Conservation (phyloP, 2,888 invertebrate genomes). For the Thera obeliscata region DNA sequence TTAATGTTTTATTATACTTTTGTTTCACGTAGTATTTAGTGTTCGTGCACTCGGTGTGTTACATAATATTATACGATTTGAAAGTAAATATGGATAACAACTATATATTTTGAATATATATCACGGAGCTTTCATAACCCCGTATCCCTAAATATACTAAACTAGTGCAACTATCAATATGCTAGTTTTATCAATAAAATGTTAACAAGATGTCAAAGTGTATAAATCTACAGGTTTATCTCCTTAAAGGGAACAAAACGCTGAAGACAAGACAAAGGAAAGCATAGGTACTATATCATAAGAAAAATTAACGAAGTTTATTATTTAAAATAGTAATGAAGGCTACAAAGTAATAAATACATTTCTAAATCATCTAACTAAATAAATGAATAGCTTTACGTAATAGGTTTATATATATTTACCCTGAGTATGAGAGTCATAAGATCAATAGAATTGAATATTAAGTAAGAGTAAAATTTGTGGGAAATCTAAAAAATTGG, state of each 20-base stretch:
- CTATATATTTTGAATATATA: conserved; percentile 37
- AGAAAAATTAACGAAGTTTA: conserved; percentile 18
- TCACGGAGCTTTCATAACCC: conserved; percentile 34
- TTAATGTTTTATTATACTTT: not conserved
- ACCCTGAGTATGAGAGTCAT: conserved; percentile 82
- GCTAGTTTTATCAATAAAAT: conserved; percentile 66
- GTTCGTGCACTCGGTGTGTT: conserved; percentile 4
- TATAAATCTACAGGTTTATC: conserved; percentile 59
- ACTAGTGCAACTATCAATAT: conserved; percentile 71
- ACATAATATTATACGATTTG: conserved; percentile 2
- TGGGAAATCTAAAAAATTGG: conserved; percentile 75
- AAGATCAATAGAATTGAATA: conserved; percentile 70
- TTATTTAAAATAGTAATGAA: not conserved
- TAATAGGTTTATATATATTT: conserved; percentile 70
- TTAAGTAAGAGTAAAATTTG: conserved; percentile 54
- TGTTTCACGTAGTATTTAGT: not conserved
- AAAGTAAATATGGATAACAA: not conserved
- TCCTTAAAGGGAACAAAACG: conserved; percentile 66
- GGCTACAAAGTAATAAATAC: conserved; percentile 72
- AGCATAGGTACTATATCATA: conserved; percentile 38
- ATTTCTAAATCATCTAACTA: conserved; percentile 59
- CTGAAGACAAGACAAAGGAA: conserved; percentile 54
- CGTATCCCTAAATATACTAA: conserved; percentile 54
- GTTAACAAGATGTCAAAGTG: conserved; percentile 65
- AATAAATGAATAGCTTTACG: conserved; percentile 62